Conservation (phyloP, 2,113 vertebrate genomes). For the Morone saxatilis region DNA sequence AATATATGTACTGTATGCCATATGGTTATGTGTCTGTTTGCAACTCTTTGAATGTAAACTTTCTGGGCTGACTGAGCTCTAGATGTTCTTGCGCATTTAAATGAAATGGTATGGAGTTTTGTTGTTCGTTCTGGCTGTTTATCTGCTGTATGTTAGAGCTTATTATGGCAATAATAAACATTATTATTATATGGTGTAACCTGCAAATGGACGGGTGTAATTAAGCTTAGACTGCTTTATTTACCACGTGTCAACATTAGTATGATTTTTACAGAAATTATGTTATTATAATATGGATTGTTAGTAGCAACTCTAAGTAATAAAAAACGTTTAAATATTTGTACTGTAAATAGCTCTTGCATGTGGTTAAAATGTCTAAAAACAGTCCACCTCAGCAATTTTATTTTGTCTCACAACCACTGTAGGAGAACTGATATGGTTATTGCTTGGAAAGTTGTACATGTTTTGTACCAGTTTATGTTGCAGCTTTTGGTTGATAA, state of each 20-base stretch:
- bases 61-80: constrained; percentile 10
- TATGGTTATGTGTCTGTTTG: background rate
- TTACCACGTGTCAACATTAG: background rate
- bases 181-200: background rate
- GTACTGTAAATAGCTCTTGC: constrained; percentile 1
- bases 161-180: background rate
- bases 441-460: background rate
- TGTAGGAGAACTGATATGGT: background rate
- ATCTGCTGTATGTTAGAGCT: background rate
- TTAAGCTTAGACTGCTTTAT: background rate
- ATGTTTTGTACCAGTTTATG: constrained; percentile 8
- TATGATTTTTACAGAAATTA: background rate
- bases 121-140: background rate
- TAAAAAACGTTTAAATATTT: no score
- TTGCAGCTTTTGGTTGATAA: background rate
- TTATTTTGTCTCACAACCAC: constrained; percentile 9
- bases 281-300: background rate
- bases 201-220: background rate
- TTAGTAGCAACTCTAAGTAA: background rate
- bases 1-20: background rate
- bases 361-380: background rate
- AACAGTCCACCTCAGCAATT: background rate
- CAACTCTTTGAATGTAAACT: background rate
- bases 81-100: background rate
- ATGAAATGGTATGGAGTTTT: background rate